Evolutionary conservation across 1,140 invertebrate genomes (phyloP).

Genomic region (Aleiodes sp.): DNA sequence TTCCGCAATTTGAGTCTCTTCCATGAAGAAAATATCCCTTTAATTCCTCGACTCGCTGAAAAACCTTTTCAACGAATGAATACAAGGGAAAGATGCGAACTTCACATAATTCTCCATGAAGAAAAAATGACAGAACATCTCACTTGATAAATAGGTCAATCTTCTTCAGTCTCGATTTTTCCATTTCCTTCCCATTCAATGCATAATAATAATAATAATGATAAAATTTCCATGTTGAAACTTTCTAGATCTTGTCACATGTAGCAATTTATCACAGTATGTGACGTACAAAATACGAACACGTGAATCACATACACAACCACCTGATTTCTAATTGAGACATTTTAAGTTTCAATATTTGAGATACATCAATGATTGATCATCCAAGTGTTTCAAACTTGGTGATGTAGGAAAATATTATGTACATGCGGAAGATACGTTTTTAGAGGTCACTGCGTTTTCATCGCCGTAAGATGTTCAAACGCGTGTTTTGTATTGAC

Average conservation of each 20-base stretch:
- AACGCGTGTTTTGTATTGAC: background rate
- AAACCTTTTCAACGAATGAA: too few relatives aligned
- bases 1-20: too few relatives aligned
- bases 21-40: too few relatives aligned
- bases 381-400: background rate
- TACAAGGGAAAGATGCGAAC: too few relatives aligned
- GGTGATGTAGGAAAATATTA: background rate
- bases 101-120: too few relatives aligned
- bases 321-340: background rate
- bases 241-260: slow-evolving; percentile 20
- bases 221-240: background rate
- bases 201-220: too few relatives aligned
- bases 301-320: background rate
- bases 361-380: slow-evolving; percentile 1
- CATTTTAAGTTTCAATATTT: slow-evolving; percentile 4
- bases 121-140: background rate
- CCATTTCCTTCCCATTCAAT: slow-evolving; percentile 1
- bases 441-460: background rate
- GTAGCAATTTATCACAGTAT: slow-evolving; percentile 3
- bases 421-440: background rate
- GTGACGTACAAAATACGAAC: slow-evolving; percentile 3
- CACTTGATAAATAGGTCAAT: background rate
- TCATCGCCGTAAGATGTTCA: background rate
- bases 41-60: too few relatives aligned
- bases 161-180: background rate